Percentiles rank a stretch among this genome's conserved stretches.
These are phyloP conservation scores for Physella acuta DNA, from an alignment of 1,140 invertebrate species.

Conservation along the genomic window DNA sequence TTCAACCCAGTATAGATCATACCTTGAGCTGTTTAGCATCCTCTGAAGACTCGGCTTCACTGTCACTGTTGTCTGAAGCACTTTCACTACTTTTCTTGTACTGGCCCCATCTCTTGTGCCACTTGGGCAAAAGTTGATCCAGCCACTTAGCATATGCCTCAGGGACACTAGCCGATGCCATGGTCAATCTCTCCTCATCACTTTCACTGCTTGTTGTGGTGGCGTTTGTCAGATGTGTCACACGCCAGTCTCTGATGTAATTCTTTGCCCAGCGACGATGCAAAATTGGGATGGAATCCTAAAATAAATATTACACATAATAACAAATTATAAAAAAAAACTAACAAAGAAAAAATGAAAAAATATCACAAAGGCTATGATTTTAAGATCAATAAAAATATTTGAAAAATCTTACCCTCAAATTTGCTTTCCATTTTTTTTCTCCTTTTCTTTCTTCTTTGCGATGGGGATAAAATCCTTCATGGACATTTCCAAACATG, in stretches of 20 bases:
- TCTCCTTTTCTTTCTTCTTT: not conserved
- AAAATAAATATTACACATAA: not conserved
- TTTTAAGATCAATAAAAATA: not conserved
- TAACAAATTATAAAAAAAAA: not conserved
- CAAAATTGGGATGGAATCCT: slow-evolving; percentile 12
- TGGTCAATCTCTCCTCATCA: not conserved
- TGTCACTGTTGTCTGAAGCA: not conserved
- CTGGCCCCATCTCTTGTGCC: not conserved
- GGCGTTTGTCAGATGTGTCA: slow-evolving; percentile 12
- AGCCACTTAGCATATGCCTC: slow-evolving; percentile 18
- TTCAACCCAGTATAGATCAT: not conserved
- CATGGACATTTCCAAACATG: not conserved
- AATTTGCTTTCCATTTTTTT: slow-evolving; percentile 2
- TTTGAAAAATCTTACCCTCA: slow-evolving; percentile 9
- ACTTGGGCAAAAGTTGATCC: not conserved
- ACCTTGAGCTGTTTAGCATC: not conserved
- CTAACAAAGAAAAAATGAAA: not conserved
- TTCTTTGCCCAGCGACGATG: slow-evolving; percentile 21
- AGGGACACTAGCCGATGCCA: slow-evolving; percentile 7
- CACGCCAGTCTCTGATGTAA: slow-evolving; percentile 10
- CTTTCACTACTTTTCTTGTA: not conserved
- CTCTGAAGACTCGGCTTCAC: not conserved
- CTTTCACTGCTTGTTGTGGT: slow-evolving; percentile 19
- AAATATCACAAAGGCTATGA: no score
- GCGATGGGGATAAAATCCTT: not conserved